Conservation (phyloP, 2,888 invertebrate genomes). For the Hypena proboscidalis region DNA sequence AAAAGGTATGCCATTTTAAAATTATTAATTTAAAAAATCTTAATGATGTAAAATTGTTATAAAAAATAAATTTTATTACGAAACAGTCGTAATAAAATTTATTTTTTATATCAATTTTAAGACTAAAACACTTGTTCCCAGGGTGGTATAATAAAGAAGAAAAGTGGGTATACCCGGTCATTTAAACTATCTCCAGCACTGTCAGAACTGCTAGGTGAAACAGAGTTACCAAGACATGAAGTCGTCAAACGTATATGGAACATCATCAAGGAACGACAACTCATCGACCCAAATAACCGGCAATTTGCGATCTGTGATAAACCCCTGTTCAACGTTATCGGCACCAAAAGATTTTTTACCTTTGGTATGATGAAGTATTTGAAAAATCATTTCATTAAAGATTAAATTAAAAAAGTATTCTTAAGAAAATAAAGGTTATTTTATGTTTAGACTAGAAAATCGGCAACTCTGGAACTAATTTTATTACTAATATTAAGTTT, state of each 20-base stretch:
- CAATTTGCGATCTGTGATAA: conserved; percentile 98
- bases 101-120: not conserved
- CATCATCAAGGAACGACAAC: conserved; percentile 94
- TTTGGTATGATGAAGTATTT: conserved; percentile 99
- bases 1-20: conserved; percentile 56
- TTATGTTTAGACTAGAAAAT: too few species aligned
- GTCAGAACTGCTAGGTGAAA: conserved; percentile 93
- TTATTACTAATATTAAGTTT: too few species aligned
- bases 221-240: conserved; percentile 94
- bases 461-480: too few species aligned
- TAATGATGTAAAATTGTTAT: too few species aligned
- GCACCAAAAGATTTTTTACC: conserved; percentile 95
- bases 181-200: conserved; percentile 94
- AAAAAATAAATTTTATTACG: too few species aligned
- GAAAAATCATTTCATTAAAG: conserved; percentile 92
- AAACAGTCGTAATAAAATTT: too few species aligned
- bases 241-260: conserved; percentile 96
- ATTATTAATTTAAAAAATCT: too few species aligned
- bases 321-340: conserved; percentile 94
- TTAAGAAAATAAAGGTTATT: too few species aligned
- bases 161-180: conserved; percentile 94
- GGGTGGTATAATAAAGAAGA: conserved; percentile 38
- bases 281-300: conserved; percentile 97
- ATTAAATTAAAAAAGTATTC: too few species aligned
- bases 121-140: not conserved